These are phyloP conservation scores for Stegodyphus dumicola DNA, from an alignment of 1,140 invertebrate genomes.

Conservation along the genomic window DNA sequence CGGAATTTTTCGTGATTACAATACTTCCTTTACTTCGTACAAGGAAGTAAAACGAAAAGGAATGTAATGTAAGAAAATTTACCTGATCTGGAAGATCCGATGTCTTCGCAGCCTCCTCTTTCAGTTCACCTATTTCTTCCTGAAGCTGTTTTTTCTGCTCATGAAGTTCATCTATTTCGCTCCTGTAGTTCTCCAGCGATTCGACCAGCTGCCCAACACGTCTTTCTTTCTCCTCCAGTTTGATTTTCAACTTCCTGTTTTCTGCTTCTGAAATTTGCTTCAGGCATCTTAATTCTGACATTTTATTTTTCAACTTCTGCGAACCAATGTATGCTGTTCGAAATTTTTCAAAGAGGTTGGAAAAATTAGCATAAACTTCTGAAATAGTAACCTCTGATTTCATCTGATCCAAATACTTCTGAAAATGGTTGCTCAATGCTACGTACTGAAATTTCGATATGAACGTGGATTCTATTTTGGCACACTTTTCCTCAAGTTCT, in stretches of 20 bases:
- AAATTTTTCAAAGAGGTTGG: constrained; percentile 28
- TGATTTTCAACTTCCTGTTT: not conserved
- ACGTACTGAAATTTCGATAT: constrained; percentile 25
- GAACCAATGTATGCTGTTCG: not conserved
- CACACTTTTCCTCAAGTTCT: constrained; percentile 1
- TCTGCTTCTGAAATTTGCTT: not conserved
- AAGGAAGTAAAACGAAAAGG: no score
- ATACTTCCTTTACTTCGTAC: no score
- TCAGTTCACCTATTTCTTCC: not conserved
- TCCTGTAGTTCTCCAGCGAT: not conserved
- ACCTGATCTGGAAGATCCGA: not conserved
- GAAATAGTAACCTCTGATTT: not conserved
- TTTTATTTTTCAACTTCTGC: not conserved
- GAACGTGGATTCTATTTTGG: not conserved
- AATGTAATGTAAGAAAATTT: no score
- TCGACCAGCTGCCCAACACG: no score
- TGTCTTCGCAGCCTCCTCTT: not conserved
- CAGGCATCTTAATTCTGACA: not conserved
- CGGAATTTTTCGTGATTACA: no score
- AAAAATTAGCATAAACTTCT: not conserved
- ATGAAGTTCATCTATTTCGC: not conserved
- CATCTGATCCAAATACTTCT: not conserved
- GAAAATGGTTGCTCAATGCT: constrained; percentile 19
- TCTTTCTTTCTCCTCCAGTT: not conserved
- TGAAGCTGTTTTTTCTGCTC: not conserved